phyloP scores from a whole-genome alignment of 2,888 invertebrate genomes.

The Mactromeris polynyma region DNA sequence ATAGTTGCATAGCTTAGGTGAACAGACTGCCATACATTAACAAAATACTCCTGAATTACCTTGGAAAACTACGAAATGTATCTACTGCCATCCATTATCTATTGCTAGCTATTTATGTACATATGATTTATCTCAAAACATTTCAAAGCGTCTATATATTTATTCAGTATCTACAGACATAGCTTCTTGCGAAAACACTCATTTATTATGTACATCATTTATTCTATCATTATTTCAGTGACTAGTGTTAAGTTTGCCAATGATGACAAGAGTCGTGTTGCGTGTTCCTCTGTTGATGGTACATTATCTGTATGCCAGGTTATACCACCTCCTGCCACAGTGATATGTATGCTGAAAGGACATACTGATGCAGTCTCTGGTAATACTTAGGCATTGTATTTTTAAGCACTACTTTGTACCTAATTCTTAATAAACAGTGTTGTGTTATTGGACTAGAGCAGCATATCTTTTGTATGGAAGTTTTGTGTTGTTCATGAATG shows the following conservation, averaged over 20 bases:
- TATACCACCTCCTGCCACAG: constrained; percentile 90
- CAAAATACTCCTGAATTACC: too few species aligned
- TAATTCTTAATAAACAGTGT: background rate
- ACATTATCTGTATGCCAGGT: constrained; percentile 93
- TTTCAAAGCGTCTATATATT: too few species aligned
- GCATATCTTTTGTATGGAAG: background rate
- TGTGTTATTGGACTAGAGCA: background rate
- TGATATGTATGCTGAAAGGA: constrained; percentile 92
- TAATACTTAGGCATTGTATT: constrained; percentile 75
- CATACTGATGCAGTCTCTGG: constrained; percentile 93
- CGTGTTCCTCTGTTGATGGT: constrained; percentile 93
- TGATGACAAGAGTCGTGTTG: constrained; percentile 93
- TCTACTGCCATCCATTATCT: too few species aligned
- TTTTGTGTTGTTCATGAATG: too few species aligned
- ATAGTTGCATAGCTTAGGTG: too few species aligned
- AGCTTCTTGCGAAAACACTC: too few species aligned
- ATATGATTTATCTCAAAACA: too few species aligned
- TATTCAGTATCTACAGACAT: too few species aligned
- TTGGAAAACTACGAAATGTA: too few species aligned
- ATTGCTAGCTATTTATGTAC: too few species aligned
- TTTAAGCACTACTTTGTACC: background rate
- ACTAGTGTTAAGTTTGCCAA: constrained; percentile 93
- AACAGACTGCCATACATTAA: too few species aligned
- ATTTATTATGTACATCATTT: background rate
- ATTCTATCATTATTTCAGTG: constrained; percentile 87